Percentiles rank a stretch among this genome's conserved stretches.
Evolutionary conservation across 2,888 invertebrate species (phyloP).

Genomic region (Drosophila parthenogenetica): DNA sequence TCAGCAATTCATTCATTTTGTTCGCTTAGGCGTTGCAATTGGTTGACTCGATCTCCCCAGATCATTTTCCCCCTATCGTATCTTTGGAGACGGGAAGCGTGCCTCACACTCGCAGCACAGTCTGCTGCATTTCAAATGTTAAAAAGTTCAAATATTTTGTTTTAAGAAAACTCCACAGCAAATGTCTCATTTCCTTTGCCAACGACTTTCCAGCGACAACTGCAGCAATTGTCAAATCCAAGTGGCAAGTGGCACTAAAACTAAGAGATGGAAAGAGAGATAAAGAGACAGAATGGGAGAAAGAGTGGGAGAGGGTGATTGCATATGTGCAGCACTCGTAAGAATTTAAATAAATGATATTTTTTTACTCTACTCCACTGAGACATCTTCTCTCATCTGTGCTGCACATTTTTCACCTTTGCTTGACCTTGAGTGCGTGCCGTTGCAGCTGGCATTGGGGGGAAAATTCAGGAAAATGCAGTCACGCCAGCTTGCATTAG

Average conservation of each 20-base stretch:
- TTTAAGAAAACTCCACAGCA: conserved; percentile 57
- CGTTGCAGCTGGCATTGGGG: conserved; percentile 40
- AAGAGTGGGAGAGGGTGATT: background rate
- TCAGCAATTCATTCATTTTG: conserved; percentile 74
- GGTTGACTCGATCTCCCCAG: conserved; percentile 40
- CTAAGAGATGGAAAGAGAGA: background rate
- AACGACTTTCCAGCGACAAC: conserved; percentile 29
- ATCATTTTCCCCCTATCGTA: conserved; percentile 18
- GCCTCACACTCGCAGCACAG: conserved; percentile 53
- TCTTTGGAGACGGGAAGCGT: conserved; percentile 57
- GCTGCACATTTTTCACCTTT: conserved; percentile 79
- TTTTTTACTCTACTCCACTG: conserved; percentile 35
- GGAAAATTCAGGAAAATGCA: conserved; percentile 15
- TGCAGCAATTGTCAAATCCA: conserved; percentile 67
- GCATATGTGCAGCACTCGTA: conserved; percentile 63
- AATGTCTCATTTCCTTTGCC: conserved; percentile 76
- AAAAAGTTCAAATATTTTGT: conserved; percentile 77
- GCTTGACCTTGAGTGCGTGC: conserved; percentile 73
- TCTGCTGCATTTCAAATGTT: conserved; percentile 74
- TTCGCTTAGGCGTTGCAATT: conserved; percentile 56
- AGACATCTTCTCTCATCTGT: conserved; percentile 58
- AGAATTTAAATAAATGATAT: conserved; percentile 67
- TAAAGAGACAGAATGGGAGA: conserved; percentile 1
- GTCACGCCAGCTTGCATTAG: conserved; percentile 53
- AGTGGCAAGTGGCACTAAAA: conserved; percentile 36